These are phyloP conservation scores for Hippocampus comes DNA, from an alignment of 2,113 vertebrate species.

Conservation along the genomic window DNA sequence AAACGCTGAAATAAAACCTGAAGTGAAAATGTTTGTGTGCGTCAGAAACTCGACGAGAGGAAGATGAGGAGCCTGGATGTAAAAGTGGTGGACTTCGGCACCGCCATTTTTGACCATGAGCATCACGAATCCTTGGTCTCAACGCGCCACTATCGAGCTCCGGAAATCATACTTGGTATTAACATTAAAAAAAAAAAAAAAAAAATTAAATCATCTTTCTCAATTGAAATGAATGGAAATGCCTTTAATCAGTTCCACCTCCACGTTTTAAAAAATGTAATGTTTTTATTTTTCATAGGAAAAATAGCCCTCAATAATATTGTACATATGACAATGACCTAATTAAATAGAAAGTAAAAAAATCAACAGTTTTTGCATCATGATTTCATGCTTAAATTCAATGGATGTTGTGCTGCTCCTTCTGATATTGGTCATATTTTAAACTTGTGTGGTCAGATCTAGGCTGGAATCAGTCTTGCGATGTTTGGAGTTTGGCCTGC, in stretches of 20 bases:
- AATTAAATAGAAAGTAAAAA: too few relatives aligned
- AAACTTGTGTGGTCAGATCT: constrained; percentile 70
- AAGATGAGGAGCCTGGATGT: constrained; percentile 82
- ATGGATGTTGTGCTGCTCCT: too few relatives aligned
- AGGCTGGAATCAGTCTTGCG: constrained; percentile 92
- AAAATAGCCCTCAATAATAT: too few relatives aligned
- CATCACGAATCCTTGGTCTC: constrained; percentile 90
- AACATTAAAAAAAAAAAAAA: constrained; percentile 12
- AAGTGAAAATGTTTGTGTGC: neutral
- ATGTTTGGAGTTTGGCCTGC: constrained; percentile 95
- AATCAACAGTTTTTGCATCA: too few relatives aligned
- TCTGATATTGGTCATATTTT: too few relatives aligned
- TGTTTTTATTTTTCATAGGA: too few relatives aligned
- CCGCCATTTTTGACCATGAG: constrained; percentile 88
- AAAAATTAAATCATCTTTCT: too few relatives aligned
- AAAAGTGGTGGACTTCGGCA: constrained; percentile 95
- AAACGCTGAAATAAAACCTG: neutral
- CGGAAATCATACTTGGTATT: constrained; percentile 90
- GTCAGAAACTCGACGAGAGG: constrained; percentile 79
- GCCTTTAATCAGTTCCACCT: too few relatives aligned
- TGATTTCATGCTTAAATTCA: too few relatives aligned
- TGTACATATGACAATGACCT: too few relatives aligned
- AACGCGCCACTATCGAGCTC: constrained; percentile 90
- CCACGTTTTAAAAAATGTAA: too few relatives aligned
- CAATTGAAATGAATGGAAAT: too few relatives aligned